phyloP scores from a whole-genome alignment of 37 sponge, comb jelly and placozoan genomes.

The Spongilla lacustris region DNA sequence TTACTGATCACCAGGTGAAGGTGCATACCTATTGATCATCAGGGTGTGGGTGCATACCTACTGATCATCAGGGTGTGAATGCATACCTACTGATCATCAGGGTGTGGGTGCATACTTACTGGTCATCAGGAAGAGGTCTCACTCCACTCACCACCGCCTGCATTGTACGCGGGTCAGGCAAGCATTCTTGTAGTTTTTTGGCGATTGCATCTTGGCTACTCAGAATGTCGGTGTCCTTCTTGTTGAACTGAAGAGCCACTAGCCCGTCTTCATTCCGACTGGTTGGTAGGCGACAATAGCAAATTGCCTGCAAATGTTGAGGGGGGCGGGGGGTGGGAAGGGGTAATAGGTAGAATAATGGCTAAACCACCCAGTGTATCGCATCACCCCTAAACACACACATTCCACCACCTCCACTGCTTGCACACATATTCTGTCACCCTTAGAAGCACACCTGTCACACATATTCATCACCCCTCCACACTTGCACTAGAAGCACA shows the following conservation, averaged over 20 bases:
- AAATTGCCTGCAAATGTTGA: constrained; percentile 57
- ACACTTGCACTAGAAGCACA: too few relatives aligned
- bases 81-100: too few relatives aligned
- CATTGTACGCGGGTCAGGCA: constrained; percentile 22
- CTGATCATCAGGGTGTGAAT: too few relatives aligned
- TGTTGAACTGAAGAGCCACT: constrained; percentile 77
- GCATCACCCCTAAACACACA: too few relatives aligned
- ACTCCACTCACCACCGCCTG: constrained; percentile 68
- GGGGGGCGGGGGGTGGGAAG: neutral
- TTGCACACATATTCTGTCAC: too few relatives aligned
- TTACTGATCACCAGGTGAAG: too few relatives aligned
- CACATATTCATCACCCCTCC: too few relatives aligned
- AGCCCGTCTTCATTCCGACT: constrained; percentile 87
- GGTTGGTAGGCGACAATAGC: constrained; percentile 79
- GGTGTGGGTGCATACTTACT: too few relatives aligned
- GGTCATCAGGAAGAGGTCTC: constrained; percentile 68
- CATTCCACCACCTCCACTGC: too few relatives aligned
- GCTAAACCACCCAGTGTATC: neutral
- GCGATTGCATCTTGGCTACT: constrained; percentile 34
- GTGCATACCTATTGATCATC: too few relatives aligned
- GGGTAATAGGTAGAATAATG: neutral
- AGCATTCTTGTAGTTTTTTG: constrained; percentile 29
- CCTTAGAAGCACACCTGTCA: too few relatives aligned
- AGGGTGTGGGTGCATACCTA: too few relatives aligned
- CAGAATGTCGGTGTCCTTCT: constrained; percentile 44